Base-by-base conservation (phyloP, 2,888 invertebrate species). In the Epinotia brunnichana region DNA sequence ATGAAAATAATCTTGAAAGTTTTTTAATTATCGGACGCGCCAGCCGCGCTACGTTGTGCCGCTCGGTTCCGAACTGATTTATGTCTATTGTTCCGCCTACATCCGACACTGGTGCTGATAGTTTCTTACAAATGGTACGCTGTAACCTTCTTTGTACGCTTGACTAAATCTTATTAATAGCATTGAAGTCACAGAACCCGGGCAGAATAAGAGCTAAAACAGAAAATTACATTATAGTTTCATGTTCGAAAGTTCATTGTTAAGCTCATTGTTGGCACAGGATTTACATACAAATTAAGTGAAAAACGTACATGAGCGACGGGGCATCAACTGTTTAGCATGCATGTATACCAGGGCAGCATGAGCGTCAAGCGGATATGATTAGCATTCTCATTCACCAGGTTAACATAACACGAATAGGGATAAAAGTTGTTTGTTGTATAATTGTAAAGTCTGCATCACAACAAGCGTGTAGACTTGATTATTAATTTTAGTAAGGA, bases 11-110 rank as follows among this genome's bases (percentile, higher is more conserved):
- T 84, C 82, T 82, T 80, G 71, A 80, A 86, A 86, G 81, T 86
- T 87, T 86, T 85, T 85, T 87, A 87, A 87, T 87, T 85, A 86
- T 80, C 79, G 76, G 76, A 74, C 77, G 62, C 48, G 59, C 48
- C 19, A 59, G 57, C 59, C 75, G 77, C 77, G 79, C 75, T 78
- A 74, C 67, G 74, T 76, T 77, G 78, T 77, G 77, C 76, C 76
- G 73, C 70, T 73, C 76, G 74, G 74, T 74, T 77, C 74, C 74
- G 77, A 79, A 81, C 82, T 82, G 80, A 82, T 81, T 82, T 75
- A 82, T 77, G 77, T 77, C 77, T 74, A 80, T 82, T 81, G 81
- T 81, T 81, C 68, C 24, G 44, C 51, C 24, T 54, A n/a, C n/a
- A n/a, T n/a, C 56, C 39, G 9, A 9, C 35, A 62, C 60, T 61